Conservation (phyloP, 1,140 invertebrate species). For the Drosophila burlai region DNA sequence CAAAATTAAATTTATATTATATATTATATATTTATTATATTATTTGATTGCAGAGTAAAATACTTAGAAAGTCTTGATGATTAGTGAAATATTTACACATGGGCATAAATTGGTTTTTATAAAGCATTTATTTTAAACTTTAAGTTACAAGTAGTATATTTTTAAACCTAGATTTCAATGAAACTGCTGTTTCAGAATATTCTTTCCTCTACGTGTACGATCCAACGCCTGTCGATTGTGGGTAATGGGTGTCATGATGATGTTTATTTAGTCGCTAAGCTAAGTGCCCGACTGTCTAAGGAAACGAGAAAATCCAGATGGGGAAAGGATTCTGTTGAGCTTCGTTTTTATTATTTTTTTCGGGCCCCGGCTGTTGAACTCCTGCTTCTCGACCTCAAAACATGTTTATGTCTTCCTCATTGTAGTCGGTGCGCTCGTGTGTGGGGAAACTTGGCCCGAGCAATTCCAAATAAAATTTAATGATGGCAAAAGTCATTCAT, state of each 20-base stretch:
- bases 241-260: conserved; percentile 76
- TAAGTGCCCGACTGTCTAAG: conserved; percentile 57
- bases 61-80: not conserved
- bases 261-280: conserved; percentile 71
- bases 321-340: conserved; percentile 42
- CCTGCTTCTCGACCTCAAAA: conserved; percentile 67
- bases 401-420: conserved; percentile 64
- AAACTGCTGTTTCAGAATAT: too few species aligned
- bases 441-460: conserved; percentile 31
- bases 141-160: too few species aligned
- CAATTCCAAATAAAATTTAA: conserved; percentile 70
- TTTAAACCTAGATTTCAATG: not conserved
- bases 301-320: conserved; percentile 38
- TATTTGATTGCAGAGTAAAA: too few species aligned
- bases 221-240: conserved; percentile 51
- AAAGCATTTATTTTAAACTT: too few species aligned
- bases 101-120: not conserved
- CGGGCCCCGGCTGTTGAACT: conserved; percentile 49
- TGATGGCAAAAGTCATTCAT: conserved; percentile 77
- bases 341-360: conserved; percentile 10
- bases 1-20: not conserved
- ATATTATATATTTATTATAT: not conserved
- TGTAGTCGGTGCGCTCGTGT: conserved; percentile 40
- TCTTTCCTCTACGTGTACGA: conserved; percentile 3
- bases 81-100: not conserved